These are phyloP conservation scores for Pseudococcus viburni DNA, from an alignment of 2,888 invertebrate genomes.

Conservation along the genomic window DNA sequence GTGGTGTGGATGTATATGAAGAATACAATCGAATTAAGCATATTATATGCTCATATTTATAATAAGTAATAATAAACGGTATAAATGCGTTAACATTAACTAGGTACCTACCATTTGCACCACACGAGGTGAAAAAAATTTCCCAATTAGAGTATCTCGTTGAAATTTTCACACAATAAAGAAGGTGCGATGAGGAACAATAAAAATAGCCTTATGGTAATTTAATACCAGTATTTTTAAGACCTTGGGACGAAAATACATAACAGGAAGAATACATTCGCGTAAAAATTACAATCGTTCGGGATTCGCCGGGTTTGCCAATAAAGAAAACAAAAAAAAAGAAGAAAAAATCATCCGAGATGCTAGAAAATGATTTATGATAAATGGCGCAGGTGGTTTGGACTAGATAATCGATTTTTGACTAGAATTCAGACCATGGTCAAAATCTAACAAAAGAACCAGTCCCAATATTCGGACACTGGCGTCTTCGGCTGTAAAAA, in stretches of 20 bases:
- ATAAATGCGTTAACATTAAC: constrained; percentile 34
- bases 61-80: constrained; percentile 15
- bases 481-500: constrained; percentile 59
- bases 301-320: neutral
- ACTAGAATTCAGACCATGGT: constrained; percentile 51
- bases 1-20: constrained; percentile 19
- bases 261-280: constrained; percentile 3
- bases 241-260: constrained; percentile 3
- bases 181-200: neutral
- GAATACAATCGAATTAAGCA: constrained; percentile 36
- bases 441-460: constrained; percentile 55
- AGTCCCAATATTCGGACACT: constrained; percentile 57
- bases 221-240: neutral
- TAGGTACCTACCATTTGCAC: neutral
- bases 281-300: constrained; percentile 24
- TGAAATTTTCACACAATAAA: constrained; percentile 34
- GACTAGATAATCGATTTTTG: constrained; percentile 39
- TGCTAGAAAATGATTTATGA: constrained; percentile 49
- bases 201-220: constrained; percentile 32
- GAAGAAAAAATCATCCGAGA: neutral
- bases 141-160: neutral
- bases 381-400: constrained; percentile 27
- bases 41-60: neutral
- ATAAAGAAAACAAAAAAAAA: neutral
- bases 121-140: constrained; percentile 5